Conservation (phyloP, 1,140 invertebrate species). For the Drosophila repleta region DNA sequence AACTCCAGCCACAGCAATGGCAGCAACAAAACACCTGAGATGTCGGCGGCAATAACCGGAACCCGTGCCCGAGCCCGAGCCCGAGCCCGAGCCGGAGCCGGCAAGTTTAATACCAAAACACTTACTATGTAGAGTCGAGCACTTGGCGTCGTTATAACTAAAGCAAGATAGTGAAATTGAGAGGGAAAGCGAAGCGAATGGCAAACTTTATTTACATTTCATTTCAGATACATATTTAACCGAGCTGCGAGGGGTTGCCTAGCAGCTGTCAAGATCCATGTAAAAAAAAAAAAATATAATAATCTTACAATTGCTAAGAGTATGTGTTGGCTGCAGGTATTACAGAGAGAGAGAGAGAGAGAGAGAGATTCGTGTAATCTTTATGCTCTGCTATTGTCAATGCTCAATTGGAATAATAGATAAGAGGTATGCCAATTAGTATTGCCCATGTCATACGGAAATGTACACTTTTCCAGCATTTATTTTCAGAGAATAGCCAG, state of each 20-base stretch:
- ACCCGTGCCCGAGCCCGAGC: no score
- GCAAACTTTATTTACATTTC: constrained; percentile 46
- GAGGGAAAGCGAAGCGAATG: background rate
- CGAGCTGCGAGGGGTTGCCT: constrained; percentile 1
- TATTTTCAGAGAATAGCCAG: no score
- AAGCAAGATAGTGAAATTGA: background rate
- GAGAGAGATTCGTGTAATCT: no score
- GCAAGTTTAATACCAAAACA: constrained; percentile 39
- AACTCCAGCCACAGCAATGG: constrained; percentile 35
- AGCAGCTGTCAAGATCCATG: background rate
- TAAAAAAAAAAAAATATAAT: background rate
- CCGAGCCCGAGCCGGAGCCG: no score
- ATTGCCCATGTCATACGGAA: no score
- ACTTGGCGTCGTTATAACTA: constrained; percentile 25
- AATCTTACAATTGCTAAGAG: background rate
- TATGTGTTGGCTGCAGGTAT: background rate
- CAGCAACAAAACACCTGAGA: constrained; percentile 46
- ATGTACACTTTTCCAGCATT: no score
- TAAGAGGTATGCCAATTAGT: no score
- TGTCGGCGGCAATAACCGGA: constrained; percentile 26
- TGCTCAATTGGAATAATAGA: no score
- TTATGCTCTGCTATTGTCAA: no score
- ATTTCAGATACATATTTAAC: constrained; percentile 44
- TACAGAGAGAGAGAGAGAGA: background rate
- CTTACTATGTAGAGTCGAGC: constrained; percentile 22